phyloP scores from a whole-genome alignment of 2,797 vertebrate genomes.

The Psittacula derbiana region DNA sequence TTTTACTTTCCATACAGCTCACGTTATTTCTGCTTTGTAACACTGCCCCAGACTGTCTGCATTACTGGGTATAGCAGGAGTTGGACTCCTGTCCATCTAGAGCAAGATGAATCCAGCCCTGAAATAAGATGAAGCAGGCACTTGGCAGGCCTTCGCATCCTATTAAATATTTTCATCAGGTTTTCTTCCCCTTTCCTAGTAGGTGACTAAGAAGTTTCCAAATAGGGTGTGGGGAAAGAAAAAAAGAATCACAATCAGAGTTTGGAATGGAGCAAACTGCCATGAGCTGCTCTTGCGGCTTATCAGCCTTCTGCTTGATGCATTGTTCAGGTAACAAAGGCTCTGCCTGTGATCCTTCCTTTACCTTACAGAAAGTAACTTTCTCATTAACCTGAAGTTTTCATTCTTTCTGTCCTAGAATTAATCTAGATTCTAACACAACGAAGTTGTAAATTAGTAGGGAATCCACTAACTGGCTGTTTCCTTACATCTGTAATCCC shows the following conservation, averaged over 20 bases:
- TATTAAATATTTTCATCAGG: neutral
- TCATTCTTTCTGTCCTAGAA: neutral
- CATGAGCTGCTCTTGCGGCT: fast-evolving
- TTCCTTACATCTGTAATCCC: neutral
- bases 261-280: neutral
- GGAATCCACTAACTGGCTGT: neutral
- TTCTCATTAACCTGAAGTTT: neutral
- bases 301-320: neutral
- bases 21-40: neutral
- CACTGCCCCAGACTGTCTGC: neutral
- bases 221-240: neutral
- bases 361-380: neutral
- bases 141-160: neutral
- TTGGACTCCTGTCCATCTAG: neutral
- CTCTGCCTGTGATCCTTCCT: neutral
- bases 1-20: neutral
- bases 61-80: neutral
- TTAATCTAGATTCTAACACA: neutral
- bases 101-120: neutral
- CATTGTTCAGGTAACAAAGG: neutral
- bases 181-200: neutral
- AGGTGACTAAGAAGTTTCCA: neutral
- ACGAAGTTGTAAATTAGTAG: neutral
- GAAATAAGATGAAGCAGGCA: neutral
- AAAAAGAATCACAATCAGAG: neutral